phyloP scores from a whole-genome alignment of 1,140 invertebrate species.

The Eriocheir sinensis region DNA sequence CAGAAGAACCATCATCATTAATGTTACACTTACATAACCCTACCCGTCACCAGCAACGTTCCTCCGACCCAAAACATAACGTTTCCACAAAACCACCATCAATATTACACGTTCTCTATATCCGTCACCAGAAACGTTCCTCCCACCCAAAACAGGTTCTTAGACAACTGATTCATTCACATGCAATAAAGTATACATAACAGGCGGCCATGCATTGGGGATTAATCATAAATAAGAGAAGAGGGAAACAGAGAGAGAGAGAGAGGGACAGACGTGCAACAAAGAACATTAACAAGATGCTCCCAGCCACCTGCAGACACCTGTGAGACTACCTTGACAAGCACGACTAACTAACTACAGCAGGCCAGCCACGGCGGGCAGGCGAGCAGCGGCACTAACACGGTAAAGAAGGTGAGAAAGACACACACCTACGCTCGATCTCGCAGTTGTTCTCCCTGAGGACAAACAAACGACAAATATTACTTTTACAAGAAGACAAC shows the following conservation, averaged over 20 bases:
- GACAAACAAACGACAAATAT: slow-evolving; percentile 60
- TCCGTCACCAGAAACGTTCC: neutral
- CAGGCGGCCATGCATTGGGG: neutral
- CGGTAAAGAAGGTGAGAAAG: slow-evolving; percentile 45
- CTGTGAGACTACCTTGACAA: neutral
- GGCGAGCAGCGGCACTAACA: neutral
- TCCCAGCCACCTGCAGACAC: neutral
- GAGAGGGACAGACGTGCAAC: neutral
- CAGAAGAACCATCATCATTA: too few relatives aligned
- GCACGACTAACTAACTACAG: neutral
- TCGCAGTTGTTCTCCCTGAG: slow-evolving; percentile 98
- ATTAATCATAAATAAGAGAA: neutral
- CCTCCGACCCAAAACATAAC: neutral
- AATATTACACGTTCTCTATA: neutral
- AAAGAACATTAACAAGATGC: neutral
- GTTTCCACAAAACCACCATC: neutral
- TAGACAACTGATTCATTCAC: neutral
- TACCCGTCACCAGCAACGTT: slow-evolving; percentile 8
- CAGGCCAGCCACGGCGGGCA: neutral
- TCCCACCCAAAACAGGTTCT: neutral
- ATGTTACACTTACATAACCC: neutral
- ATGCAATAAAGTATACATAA: neutral
- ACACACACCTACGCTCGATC: slow-evolving; percentile 94
- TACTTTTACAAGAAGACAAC: slow-evolving; percentile 3
- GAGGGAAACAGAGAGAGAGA: neutral